These are phyloP conservation scores for Bembecia ichneumoniformis DNA, from an alignment of 2,888 invertebrate genomes.

Conservation along the genomic window DNA sequence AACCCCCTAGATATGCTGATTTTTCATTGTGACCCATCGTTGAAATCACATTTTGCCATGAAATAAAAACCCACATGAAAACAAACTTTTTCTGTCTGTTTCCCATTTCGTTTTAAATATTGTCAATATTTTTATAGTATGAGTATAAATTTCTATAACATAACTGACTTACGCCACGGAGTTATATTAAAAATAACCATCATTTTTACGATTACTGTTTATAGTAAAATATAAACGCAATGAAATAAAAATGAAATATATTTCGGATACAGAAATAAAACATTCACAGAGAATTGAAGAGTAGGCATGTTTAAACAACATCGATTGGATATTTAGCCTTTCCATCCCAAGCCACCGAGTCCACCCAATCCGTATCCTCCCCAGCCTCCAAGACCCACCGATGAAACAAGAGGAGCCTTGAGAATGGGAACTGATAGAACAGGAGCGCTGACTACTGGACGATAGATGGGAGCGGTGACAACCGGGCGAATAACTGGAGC, in stretches of 20 bases:
- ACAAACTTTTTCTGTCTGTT: too few species aligned
- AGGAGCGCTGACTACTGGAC: conserved; percentile 13
- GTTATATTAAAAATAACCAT: too few species aligned
- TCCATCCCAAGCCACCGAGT: conserved; percentile 8
- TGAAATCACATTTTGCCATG: too few species aligned
- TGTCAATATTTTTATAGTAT: too few species aligned
- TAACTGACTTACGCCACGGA: too few species aligned
- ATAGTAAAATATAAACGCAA: too few species aligned
- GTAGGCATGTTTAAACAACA: conserved; percentile 7
- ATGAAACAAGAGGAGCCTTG: conserved; percentile 1
- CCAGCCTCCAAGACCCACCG: conserved; percentile 8
- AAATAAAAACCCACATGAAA: too few species aligned
- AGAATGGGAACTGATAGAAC: conserved; percentile 15
- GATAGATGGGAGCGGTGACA: conserved; percentile 17
- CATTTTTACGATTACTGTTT: too few species aligned
- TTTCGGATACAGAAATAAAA: neutral
- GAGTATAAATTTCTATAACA: too few species aligned
- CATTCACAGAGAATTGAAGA: conserved; percentile 4
- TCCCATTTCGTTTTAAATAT: too few species aligned
- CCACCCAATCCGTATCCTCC: conserved; percentile 10
- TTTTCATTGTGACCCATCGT: too few species aligned
- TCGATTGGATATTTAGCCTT: conserved; percentile 16
- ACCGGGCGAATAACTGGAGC: conserved; percentile 24
- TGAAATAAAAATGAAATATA: neutral
- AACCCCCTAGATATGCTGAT: too few species aligned